These are phyloP conservation scores for Diplodus sargus DNA, from an alignment of 2,797 vertebrate species.

Conservation along the genomic window DNA sequence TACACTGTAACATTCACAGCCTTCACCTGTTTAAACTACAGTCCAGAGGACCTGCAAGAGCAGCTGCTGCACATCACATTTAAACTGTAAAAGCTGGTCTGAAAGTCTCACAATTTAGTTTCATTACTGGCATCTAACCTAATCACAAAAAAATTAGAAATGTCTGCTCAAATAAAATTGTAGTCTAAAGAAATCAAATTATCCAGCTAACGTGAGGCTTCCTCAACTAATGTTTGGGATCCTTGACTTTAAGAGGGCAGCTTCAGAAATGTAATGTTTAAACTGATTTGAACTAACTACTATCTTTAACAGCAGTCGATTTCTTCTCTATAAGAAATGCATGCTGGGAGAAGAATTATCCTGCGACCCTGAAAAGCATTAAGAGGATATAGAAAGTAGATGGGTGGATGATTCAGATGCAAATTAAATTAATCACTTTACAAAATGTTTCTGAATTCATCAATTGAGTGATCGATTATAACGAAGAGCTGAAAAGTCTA, in stretches of 20 bases:
- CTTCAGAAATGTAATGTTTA: neutral
- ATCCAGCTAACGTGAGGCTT: neutral
- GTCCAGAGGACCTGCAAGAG: neutral
- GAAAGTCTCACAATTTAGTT: too few relatives aligned
- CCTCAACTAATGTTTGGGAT: slow-evolving; percentile 9
- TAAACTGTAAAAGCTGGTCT: neutral
- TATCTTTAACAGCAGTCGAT: neutral
- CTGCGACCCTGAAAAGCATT: neutral
- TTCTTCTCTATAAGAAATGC: slow-evolving; percentile 2
- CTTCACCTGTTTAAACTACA: neutral
- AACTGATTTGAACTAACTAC: slow-evolving; percentile 2
- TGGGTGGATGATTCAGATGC: slow-evolving; percentile 43
- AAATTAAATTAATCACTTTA: slow-evolving; percentile 55
- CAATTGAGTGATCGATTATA: slow-evolving; percentile 46
- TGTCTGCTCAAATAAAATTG: too few relatives aligned
- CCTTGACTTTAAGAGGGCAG: neutral
- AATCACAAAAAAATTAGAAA: neutral
- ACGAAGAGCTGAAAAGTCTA: slow-evolving; percentile 45
- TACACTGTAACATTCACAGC: neutral
- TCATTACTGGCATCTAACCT: neutral
- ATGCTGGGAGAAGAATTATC: slow-evolving; percentile 44
- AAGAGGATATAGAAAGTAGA: slow-evolving; percentile 21
- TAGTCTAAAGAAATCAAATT: neutral
- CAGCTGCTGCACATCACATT: neutral
- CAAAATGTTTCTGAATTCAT: slow-evolving; percentile 59